Evolutionary conservation across 2,797 vertebrate species (phyloP).

Genomic region (Lacerta agilis): DNA sequence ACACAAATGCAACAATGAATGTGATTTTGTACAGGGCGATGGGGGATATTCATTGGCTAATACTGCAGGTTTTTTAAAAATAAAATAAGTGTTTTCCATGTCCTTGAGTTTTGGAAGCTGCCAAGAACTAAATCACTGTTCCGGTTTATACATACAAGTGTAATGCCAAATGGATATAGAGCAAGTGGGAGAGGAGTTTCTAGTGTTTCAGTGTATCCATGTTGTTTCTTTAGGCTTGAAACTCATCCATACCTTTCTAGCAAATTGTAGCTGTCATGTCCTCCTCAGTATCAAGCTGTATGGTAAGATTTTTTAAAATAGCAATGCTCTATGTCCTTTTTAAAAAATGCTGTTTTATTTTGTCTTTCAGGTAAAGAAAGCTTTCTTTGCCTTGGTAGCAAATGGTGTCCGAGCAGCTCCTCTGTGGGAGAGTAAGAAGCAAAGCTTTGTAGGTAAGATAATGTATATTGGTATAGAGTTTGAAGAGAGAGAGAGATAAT

Average conservation of each 20-base stretch:
- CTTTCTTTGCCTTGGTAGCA: conserved; percentile 96
- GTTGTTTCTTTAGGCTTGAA: background rate
- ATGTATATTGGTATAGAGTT: background rate
- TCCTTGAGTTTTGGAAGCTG: background rate
- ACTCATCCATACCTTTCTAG: background rate
- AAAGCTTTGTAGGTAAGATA: conserved; percentile 97
- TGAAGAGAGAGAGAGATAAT: background rate
- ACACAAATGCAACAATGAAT: too few relatives aligned
- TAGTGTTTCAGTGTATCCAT: background rate
- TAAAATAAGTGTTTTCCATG: background rate
- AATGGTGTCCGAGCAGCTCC: conserved; percentile 97
- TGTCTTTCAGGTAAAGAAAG: conserved; percentile 92
- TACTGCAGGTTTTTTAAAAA: background rate
- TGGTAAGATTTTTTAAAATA: background rate
- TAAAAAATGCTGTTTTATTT: background rate
- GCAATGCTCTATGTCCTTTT: background rate
- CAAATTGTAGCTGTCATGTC: too few relatives aligned
- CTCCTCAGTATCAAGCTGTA: too few relatives aligned
- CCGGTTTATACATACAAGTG: background rate
- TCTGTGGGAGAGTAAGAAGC: conserved; percentile 96
- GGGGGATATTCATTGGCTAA: background rate
- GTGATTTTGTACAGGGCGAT: too few relatives aligned
- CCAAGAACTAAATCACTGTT: background rate
- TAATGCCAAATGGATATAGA: background rate
- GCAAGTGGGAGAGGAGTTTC: background rate